Evolutionary conservation across 2,113 vertebrate species (phyloP), one percentile per base, ranked within the genome.

Genomic region (Percopsis transmontana): DNA sequence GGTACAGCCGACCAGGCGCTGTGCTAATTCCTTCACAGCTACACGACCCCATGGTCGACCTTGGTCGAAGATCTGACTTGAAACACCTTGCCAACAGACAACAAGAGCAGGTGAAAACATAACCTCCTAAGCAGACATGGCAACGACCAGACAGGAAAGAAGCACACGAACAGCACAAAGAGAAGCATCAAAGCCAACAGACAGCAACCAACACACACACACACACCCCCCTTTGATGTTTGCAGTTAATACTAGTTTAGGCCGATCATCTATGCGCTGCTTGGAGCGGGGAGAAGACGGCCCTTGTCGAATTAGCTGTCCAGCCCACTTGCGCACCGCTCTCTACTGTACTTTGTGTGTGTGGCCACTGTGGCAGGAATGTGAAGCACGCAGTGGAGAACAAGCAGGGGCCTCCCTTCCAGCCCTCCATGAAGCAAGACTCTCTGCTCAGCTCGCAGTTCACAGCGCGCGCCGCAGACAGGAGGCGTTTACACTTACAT

Each of bases 361-460:
- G 74, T 62, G 71, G n/a, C n/a, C n/a, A n/a, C n/a, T 71, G 78
- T 74, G 63, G 73, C 67, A 85, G 80, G 88, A 92, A 92, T 91
- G 87, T 80, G 56, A 89, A 83, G 76, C 71, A 92, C 89, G 90
- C 67, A 50, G 24, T 87, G 81, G 82, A 90, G 85, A 85, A 87
- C 81, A 88, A 82, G 88, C 81, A 65, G 66, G 59, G 86, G 86
- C 87, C 88, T 90, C 88, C 74, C 86, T 84, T 84, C 80, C 75
- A 80, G 76, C 66, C 33, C 13, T 58, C 40, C 48, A 3, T 13
- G 63, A 62, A 68, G 64, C 38, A 77, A 74, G 78, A 58, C 78
- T 65, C 44, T 50, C 62, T 18, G 79, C 48, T 23, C 41, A 47
- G 77, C 38, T 64, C 61, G 73, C 72, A 59, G 70, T 71, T 71